These are phyloP conservation scores for Drosophila subpulchrella DNA, from an alignment of 1,140 invertebrate genomes.

Conservation along the genomic window DNA sequence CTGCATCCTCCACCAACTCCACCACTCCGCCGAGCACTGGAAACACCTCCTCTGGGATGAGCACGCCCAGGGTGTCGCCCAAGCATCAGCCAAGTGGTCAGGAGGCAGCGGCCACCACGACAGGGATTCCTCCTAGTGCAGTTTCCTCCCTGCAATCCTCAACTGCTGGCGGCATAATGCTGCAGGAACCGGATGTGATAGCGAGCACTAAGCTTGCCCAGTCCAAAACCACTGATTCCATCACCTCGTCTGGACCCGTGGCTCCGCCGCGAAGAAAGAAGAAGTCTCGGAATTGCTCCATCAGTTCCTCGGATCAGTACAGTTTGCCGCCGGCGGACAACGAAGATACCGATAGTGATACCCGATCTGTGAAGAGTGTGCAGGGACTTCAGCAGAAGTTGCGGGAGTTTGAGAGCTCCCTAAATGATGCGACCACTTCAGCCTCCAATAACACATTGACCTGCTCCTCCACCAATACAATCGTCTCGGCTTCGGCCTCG, in stretches of 20 bases:
- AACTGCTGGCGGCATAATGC: conserved; percentile 65
- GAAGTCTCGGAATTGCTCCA: conserved; percentile 87
- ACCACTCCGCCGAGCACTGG: conserved; percentile 28
- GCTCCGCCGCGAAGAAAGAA: conserved; percentile 94
- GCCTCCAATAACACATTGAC: conserved; percentile 59
- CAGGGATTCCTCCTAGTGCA: neutral
- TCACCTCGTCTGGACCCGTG: conserved; percentile 86
- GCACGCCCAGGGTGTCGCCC: conserved; percentile 39
- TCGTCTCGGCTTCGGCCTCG: conserved; percentile 68
- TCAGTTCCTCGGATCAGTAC: conserved; percentile 84
- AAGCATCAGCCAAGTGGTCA: conserved; percentile 46
- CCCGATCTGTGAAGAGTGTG: conserved; percentile 80
- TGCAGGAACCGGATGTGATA: conserved; percentile 96
- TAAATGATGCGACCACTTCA: conserved; percentile 65
- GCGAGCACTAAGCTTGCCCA: conserved; percentile 93
- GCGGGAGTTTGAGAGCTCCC: conserved; percentile 73
- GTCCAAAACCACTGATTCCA: conserved; percentile 84
- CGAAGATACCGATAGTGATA: conserved; percentile 79
- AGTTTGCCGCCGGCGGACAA: conserved; percentile 64
- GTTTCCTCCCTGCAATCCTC: conserved; percentile 3
- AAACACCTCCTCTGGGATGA: conserved; percentile 27
- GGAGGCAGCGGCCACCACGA: neutral
- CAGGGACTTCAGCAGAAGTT: conserved; percentile 78
- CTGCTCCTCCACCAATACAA: conserved; percentile 72
- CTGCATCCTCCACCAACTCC: conserved; percentile 22